Conservation (phyloP, 2,797 vertebrate species). For the Periophthalmus magnuspinnatus region DNA sequence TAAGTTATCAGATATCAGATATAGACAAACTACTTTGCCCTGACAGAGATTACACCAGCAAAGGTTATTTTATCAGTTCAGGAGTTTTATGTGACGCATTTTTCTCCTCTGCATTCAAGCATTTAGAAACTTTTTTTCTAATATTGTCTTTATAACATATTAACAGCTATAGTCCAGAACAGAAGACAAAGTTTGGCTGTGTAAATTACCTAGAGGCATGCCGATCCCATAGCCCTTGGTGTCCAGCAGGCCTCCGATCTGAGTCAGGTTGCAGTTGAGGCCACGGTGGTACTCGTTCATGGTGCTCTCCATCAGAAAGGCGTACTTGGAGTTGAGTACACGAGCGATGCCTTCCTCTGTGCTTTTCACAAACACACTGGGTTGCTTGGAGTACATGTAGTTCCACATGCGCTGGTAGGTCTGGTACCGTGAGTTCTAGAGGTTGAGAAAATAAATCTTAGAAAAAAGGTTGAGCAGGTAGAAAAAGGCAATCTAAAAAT, state of each 20-base stretch:
- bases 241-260: slow-evolving; percentile 97
- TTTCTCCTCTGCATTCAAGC: not conserved
- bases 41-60: not conserved
- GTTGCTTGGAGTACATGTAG: slow-evolving; percentile 98
- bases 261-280: slow-evolving; percentile 96
- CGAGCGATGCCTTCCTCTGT: slow-evolving; percentile 96
- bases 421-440: slow-evolving; percentile 95
- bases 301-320: slow-evolving; percentile 97
- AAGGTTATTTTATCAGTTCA: not conserved
- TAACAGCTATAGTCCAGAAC: not conserved
- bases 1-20: slow-evolving; percentile 3
- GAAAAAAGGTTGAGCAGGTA: slow-evolving; percentile 19
- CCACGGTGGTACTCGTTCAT: slow-evolving; percentile 98
- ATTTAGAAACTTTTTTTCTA: not conserved
- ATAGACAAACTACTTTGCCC: not conserved
- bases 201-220: slow-evolving; percentile 92
- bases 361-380: slow-evolving; percentile 96
- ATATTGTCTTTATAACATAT: no score
- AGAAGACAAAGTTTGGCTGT: not conserved
- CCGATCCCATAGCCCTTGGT: slow-evolving; percentile 99
- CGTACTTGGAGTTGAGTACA: slow-evolving; percentile 96
- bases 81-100: not conserved
- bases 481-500: slow-evolving; percentile 40
- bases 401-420: slow-evolving; percentile 99
- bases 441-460: slow-evolving; percentile 15